Evolutionary conservation across 2,888 invertebrate genomes (phyloP), one percentile per base, ranked within the genome.

Genomic region (Hirtodrosophila confusa): DNA sequence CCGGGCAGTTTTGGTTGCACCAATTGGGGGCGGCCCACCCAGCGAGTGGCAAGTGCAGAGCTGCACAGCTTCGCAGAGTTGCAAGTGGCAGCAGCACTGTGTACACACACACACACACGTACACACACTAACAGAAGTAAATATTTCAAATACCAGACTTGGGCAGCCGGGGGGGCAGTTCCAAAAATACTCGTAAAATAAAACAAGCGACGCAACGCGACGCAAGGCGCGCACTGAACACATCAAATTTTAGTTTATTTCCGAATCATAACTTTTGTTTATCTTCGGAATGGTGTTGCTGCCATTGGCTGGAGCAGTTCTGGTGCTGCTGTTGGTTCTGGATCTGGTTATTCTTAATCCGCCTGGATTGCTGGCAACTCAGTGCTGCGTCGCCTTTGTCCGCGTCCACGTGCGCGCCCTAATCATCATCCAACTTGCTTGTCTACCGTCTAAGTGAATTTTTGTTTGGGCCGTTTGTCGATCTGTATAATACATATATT

Each of bases 201-300:
- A 31, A 31, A 31, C 9, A 31, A 31, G 63, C 54, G 48, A 66
- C 66, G 77, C 86, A 70, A 60, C 62, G 76, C 58, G 50, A 64
- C 66, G 77, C 86, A 74, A 60, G 63, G 76, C 61, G 45, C 65
- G 58, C 66, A 48, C 65, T 61, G 69, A 69, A 65, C 74, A 75
- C 75, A 84, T 75, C 69, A 69, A 84, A 71, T 71, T 86, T 80
- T 82, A 66, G 75, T 86, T 82, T 80, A 80, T 86, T 80, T 80
- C 80, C 77, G 77, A 83, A 75, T 80, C 86, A 82, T 82, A 82
- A 82, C 80, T 80, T 80, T 86, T 86, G 80, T 80, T 80, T 80
- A 80, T 80, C 84, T 80, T 70, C 69, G 58, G 62, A 31, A 74
- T 58, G 53, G 40, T 70, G 49, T 17, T 70, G 75, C 12, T 37